Evolutionary conservation across 2,113 vertebrate genomes (phyloP).

Genomic region (Dipodomys stephensi): DNA sequence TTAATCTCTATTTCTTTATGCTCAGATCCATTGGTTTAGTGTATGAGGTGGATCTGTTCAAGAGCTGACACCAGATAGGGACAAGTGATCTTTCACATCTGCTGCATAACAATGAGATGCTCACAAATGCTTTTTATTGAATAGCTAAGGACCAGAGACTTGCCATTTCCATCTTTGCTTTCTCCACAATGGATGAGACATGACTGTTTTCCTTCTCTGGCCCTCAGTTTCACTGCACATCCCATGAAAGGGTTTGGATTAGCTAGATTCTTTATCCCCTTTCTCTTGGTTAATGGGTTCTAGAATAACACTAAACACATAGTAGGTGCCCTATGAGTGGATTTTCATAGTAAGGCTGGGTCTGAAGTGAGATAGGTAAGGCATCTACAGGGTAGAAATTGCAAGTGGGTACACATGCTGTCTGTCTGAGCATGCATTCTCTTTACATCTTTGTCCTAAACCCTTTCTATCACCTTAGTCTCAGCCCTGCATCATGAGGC

Average conservation of each 20-base stretch:
- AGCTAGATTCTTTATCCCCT: background rate
- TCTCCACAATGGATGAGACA: background rate
- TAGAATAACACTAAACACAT: background rate
- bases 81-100: background rate
- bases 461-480: background rate
- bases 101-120: background rate
- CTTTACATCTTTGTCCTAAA: background rate
- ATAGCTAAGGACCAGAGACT: background rate
- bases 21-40: background rate
- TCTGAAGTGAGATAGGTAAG: background rate
- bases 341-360: background rate
- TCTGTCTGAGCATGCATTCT: rapidly evolving
- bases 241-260: background rate
- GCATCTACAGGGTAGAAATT: background rate
- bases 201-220: background rate
- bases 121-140: background rate
- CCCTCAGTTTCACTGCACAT: background rate
- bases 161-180: background rate
- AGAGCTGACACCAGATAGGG: background rate
- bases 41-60: background rate
- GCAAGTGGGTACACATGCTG: background rate
- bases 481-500: background rate
- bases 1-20: background rate
- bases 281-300: background rate
- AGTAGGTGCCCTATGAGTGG: background rate